Conservation (phyloP, 2,888 invertebrate species). For the Erannis defoliaria region DNA sequence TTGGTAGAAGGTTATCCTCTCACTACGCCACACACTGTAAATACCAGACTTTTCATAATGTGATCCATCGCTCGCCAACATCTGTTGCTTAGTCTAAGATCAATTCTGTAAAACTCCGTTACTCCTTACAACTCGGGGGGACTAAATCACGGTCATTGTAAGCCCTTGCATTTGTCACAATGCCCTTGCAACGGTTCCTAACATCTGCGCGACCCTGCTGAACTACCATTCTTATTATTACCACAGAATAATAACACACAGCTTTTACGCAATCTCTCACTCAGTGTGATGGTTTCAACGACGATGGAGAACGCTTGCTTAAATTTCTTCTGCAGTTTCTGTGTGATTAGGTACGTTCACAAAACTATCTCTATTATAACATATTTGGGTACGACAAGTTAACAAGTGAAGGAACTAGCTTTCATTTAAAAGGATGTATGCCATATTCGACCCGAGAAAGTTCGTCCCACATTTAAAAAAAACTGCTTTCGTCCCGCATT, state of each 20-base stretch:
- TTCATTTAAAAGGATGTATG: no score
- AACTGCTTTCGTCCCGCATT: no score
- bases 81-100: constrained; percentile 15
- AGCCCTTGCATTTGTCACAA: constrained; percentile 74
- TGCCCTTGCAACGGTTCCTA: constrained; percentile 81
- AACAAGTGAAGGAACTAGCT: no score
- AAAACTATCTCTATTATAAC: background rate
- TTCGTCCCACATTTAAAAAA: no score
- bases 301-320: constrained; percentile 28
- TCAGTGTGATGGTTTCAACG: constrained; percentile 15
- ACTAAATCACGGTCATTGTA: constrained; percentile 70
- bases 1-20: no score
- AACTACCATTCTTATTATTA: constrained; percentile 56
- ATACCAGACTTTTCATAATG: no score
- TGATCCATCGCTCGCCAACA: background rate
- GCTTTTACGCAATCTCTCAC: background rate
- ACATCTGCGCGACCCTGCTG: constrained; percentile 76
- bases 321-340: constrained; percentile 16
- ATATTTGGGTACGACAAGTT: no score
- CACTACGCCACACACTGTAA: no score
- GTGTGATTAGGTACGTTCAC: constrained; percentile 16
- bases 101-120: constrained; percentile 37
- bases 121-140: constrained; percentile 63
- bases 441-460: no score
- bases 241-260: no score